Base-by-base conservation (phyloP, 2,113 vertebrate genomes). In the Alethe castanea region DNA sequence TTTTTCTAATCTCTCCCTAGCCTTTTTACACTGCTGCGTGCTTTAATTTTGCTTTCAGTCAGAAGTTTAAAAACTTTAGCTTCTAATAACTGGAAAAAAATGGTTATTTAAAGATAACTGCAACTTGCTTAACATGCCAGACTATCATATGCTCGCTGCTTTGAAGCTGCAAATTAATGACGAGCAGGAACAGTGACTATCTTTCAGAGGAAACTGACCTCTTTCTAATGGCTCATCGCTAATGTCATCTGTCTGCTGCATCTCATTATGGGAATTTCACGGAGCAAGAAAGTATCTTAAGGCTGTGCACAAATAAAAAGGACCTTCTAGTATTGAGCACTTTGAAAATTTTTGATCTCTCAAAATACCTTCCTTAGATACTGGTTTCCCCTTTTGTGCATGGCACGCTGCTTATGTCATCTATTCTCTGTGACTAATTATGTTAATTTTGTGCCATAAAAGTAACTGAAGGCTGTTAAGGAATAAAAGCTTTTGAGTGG, bases 111-210 rank as follows among this genome's bases (percentile, higher is more conserved):
- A 99, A 99, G 99, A 99, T 99, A 98, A 98, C 98, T 98, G 98
- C 97, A 98, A 99, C 98, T 99, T 98, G 98, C 98, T 98, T 98
- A 98, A 98, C 98, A 99, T 98, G 98, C 98, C 98, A 97, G 97
- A 97, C 98, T 98, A 99, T 99, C 99, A 99, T 98, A 99, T 98
- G 98, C 98, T 98, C 69, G 53, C 96, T 94, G 98, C 99, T 99
- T 99, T 99, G 99, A 99, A 99, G 98, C 98, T 98, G 98, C 98
- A 99, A 99, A 99, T 99, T 99, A 99, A 99, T 98, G 98, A 99
- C 97, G 98, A 98, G 98, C 96, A 98, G 98, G 98, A 99, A 99
- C 99, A 98, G 98, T 98, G 98, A 98, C 98, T 98, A 98, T 98
- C 98, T 99, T 98, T 98, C 98, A 98, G 97, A 98, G 97, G 97